Conservation (phyloP, 1,140 invertebrate species). For the Trichoplusia ni region DNA sequence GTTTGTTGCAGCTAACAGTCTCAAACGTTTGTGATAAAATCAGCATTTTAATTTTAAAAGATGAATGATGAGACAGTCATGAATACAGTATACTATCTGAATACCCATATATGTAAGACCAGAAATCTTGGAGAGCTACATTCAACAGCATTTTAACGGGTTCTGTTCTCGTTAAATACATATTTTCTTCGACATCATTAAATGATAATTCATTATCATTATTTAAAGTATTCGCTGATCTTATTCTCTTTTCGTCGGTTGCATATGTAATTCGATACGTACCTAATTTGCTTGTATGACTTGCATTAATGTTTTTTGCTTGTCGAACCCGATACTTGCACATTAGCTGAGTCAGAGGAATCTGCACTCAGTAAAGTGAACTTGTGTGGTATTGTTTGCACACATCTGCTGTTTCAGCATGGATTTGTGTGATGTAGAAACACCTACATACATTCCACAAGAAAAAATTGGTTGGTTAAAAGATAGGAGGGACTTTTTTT, state of each 20-base stretch:
- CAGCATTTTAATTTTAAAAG: not conserved
- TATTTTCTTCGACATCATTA: not conserved
- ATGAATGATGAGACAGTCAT: too few species aligned
- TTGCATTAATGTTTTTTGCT: conserved; percentile 44
- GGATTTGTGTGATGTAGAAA: not conserved
- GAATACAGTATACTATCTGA: too few species aligned
- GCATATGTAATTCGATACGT: conserved; percentile 32
- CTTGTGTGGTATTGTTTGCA: not conserved
- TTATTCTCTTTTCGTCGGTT: not conserved
- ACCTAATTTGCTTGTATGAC: conserved; percentile 44
- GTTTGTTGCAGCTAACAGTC: too few species aligned
- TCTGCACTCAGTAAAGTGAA: conserved; percentile 18
- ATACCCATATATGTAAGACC: too few species aligned
- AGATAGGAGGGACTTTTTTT: too few species aligned
- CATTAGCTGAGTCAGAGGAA: conserved; percentile 49
- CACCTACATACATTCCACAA: too few species aligned
- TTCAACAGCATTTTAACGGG: too few species aligned
- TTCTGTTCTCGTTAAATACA: too few species aligned
- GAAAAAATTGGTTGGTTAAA: too few species aligned
- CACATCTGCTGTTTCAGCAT: too few species aligned
- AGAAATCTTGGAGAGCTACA: too few species aligned
- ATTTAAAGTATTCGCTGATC: not conserved
- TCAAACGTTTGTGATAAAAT: too few species aligned
- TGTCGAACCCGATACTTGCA: conserved; percentile 37
- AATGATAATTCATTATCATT: not conserved